Evolutionary conservation across 2,113 vertebrate genomes (phyloP).

Genomic region (Spheniscus mendiculus): DNA sequence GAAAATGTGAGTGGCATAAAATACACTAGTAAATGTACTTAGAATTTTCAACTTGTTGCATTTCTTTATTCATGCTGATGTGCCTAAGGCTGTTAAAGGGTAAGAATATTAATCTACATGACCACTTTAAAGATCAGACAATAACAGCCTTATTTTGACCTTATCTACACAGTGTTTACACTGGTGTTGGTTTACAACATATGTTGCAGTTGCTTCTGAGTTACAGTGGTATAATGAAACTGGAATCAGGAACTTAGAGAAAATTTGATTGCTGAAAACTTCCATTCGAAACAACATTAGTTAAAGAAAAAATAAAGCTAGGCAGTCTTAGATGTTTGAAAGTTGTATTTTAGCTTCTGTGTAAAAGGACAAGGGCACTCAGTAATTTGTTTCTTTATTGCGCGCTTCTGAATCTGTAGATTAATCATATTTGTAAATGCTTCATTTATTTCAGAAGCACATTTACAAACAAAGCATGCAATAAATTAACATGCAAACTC

Average conservation of each 20-base stretch:
- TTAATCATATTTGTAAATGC: constrained; percentile 69
- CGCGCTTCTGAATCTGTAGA: constrained; percentile 40
- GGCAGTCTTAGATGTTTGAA: constrained; percentile 34
- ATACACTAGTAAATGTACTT: constrained; percentile 58
- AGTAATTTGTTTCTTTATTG: constrained; percentile 61
- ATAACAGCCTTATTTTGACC: constrained; percentile 38
- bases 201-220: constrained; percentile 36
- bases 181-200: constrained; percentile 23
- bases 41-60: constrained; percentile 65
- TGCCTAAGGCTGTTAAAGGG: constrained; percentile 46
- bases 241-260: neutral
- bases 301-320: constrained; percentile 12
- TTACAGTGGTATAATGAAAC: constrained; percentile 16
- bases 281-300: constrained; percentile 16
- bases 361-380: constrained; percentile 24
- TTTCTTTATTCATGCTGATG: constrained; percentile 39
- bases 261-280: constrained; percentile 35
- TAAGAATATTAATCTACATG: constrained; percentile 18
- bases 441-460: constrained; percentile 68
- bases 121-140: constrained; percentile 32
- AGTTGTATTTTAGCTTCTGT: constrained; percentile 40
- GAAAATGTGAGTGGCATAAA: constrained; percentile 73
- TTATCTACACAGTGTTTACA: constrained; percentile 1
- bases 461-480: constrained; percentile 62
- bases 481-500: constrained; percentile 54